Conservation (phyloP, 2,888 invertebrate species). For the Luperina nickerlii region DNA sequence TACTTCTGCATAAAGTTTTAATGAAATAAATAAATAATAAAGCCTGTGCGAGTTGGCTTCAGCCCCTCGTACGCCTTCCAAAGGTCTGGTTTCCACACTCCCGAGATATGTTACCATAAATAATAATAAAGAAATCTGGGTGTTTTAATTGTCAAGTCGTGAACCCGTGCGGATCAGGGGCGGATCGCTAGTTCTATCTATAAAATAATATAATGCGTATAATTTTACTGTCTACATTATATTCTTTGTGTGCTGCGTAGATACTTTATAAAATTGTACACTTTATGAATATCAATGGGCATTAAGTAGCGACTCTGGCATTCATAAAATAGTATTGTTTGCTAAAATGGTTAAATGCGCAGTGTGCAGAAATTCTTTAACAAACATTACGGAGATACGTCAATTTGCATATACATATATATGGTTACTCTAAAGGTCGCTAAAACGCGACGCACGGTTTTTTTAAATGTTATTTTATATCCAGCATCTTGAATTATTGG, state of each 20-base stretch:
- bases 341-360: constrained; percentile 54
- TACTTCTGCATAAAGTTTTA: too few relatives aligned
- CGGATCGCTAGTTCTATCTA: not conserved
- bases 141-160: not conserved
- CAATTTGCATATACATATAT: constrained; percentile 46
- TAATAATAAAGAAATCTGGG: too few relatives aligned
- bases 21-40: too few relatives aligned
- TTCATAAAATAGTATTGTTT: constrained; percentile 55
- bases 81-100: too few relatives aligned
- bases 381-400: constrained; percentile 36
- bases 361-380: constrained; percentile 44
- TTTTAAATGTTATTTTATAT: not conserved
- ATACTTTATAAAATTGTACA: constrained; percentile 52
- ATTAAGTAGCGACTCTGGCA: constrained; percentile 53
- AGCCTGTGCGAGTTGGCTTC: too few relatives aligned
- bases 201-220: not conserved
- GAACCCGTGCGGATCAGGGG: not conserved
- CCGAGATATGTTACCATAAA: too few relatives aligned
- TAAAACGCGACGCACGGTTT: not conserved
- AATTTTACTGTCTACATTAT: constrained; percentile 30
- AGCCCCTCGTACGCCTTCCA: too few relatives aligned
- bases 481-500: not conserved
- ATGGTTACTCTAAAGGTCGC: constrained; percentile 40
- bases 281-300: constrained; percentile 56
- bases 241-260: constrained; percentile 41